These are phyloP conservation scores for Lonchura striata DNA, from an alignment of 2,113 vertebrate genomes.

Conservation along the genomic window DNA sequence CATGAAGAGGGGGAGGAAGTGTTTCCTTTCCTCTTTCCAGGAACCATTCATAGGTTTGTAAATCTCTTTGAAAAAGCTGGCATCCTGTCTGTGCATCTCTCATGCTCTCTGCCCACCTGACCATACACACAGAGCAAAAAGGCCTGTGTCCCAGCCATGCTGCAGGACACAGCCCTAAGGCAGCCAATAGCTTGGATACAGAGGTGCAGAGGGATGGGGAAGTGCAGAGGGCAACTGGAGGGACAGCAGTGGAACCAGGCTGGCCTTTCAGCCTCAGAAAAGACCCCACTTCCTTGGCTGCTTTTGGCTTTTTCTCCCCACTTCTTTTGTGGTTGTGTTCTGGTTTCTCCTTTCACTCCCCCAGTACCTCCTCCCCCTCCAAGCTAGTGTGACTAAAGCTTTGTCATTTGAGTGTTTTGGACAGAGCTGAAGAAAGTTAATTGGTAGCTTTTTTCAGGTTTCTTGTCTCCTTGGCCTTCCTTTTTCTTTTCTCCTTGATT, in stretches of 20 bases:
- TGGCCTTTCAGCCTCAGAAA: neutral
- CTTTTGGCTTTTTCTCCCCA: neutral
- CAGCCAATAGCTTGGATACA: neutral
- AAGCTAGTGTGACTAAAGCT: neutral
- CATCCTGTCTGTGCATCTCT: neutral
- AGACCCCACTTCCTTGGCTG: neutral
- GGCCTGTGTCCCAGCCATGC: neutral
- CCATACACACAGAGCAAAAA: neutral
- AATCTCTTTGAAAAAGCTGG: neutral
- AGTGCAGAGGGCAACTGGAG: neutral
- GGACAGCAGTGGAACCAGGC: accelerated
- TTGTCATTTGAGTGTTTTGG: neutral
- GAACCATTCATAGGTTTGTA: neutral
- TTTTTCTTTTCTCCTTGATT: neutral
- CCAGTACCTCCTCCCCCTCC: neutral
- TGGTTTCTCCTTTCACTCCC: neutral
- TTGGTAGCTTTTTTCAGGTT: neutral
- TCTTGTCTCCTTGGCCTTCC: neutral
- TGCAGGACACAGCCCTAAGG: neutral
- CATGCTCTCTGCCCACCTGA: accelerated
- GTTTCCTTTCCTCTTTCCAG: neutral
- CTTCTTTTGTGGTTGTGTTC: neutral
- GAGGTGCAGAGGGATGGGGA: neutral
- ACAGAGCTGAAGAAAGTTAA: neutral
- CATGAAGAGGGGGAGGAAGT: neutral